These are phyloP conservation scores for Trogon surrucura DNA, from an alignment of 2,113 vertebrate species.

Conservation along the genomic window DNA sequence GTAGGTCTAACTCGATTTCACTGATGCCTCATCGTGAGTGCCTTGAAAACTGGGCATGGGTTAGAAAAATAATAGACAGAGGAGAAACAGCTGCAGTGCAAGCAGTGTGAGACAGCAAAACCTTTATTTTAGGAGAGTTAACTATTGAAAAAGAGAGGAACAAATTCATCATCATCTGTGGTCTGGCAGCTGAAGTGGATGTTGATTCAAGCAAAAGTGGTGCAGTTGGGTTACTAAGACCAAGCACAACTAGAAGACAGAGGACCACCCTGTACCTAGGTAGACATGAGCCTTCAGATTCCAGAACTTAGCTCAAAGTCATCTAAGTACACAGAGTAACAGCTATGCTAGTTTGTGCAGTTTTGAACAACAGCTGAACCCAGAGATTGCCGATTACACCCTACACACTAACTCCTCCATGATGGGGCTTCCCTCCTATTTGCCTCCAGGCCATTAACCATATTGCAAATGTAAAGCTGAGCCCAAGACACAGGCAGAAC, in stretches of 20 bases:
- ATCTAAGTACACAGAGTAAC: background rate
- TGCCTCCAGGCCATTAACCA: background rate
- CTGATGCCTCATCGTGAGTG: background rate
- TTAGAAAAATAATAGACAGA: background rate
- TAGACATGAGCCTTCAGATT: background rate
- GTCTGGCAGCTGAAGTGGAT: background rate
- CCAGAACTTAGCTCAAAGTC: background rate
- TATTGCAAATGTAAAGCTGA: background rate
- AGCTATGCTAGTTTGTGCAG: background rate
- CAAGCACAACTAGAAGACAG: background rate
- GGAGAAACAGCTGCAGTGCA: background rate
- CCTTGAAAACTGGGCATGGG: background rate
- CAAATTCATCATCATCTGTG: background rate
- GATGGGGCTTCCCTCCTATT: background rate
- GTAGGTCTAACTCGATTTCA: background rate
- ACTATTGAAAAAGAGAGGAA: background rate
- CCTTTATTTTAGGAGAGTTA: background rate
- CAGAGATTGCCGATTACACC: background rate
- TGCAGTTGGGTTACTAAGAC: background rate
- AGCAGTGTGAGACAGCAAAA: background rate
- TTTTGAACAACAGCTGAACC: background rate
- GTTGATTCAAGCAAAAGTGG: background rate
- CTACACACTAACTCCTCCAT: rapidly evolving
- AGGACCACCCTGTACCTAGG: background rate
- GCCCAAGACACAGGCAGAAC: background rate